Evolutionary conservation across 1,140 invertebrate species (phyloP), one percentile per base, ranked within the genome.

Genomic region (Leptinotarsa lineolata): DNA sequence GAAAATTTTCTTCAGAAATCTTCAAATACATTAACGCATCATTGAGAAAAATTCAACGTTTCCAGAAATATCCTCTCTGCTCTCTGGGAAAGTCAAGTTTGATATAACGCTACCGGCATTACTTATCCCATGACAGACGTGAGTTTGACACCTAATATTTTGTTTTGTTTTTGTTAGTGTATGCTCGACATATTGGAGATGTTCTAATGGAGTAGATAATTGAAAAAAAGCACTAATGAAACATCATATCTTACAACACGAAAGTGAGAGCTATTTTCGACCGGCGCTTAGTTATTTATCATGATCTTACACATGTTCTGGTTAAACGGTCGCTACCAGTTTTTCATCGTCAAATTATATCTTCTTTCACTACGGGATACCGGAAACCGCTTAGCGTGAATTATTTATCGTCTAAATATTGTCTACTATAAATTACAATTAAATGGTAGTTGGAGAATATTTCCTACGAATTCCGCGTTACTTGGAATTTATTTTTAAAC

Each of bases 381-480:
- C 48, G 48, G 48, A 54, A 54, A 54, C 48, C 16, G 48, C 48
- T 16, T 16, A 54, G 48, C 48, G 48, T 16, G 48, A 54, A 54
- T 54, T 54, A 54, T 54, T 54, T 54, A 54, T 54, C n/a, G 48
- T 54, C 48, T 54, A 54, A 54, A 54, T 54, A 54, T 54, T 54
- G 15, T 54, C 48, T 54, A 54, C 48, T 15, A 54, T 54, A 54
- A 54, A 54, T 54, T 54, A 54, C 48, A 54, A 54, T 54, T 54
- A 54, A 54, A 54, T 18, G 16, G 48, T 54, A n/a, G 48, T 54
- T 54, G 48, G 13, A 39, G 30, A 54, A 54, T 54, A 1, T 54
- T 54, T 54, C 6, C 48, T 15, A 54, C 15, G 16, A 15, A 54
- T 54, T 54, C 16, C 2, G 30, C 8, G 8, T 39, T 8, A 39